A percentile compares a stretch with the other conserved stretches of the same genome.
These are phyloP conservation scores for Mallotus villosus DNA, from an alignment of 2,797 vertebrate species.

Conservation along the genomic window DNA sequence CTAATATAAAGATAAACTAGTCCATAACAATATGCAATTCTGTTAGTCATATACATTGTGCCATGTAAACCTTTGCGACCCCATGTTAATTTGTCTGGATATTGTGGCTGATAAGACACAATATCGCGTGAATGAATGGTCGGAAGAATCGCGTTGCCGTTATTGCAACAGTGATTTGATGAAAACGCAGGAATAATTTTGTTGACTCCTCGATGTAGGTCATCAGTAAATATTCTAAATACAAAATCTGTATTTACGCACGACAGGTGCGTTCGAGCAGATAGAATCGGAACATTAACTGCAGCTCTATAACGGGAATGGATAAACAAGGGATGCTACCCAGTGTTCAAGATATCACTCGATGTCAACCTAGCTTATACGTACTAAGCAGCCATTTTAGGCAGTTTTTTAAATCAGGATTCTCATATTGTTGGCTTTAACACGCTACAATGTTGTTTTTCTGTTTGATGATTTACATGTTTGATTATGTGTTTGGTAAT, in stretches of 20 bases:
- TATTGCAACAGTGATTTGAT: no score
- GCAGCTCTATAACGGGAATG: not conserved
- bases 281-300: not conserved
- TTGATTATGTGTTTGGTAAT: no score
- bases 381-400: conserved; percentile 2
- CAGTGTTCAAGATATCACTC: not conserved
- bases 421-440: not conserved
- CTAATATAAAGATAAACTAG: not conserved
- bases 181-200: not conserved
- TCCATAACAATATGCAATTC: no score
- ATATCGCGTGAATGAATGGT: no score
- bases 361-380: not conserved
- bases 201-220: not conserved
- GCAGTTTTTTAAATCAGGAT: not conserved
- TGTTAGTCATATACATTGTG: no score
- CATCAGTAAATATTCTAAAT: no score
- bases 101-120: no score
- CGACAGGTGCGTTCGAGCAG: not conserved
- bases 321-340: not conserved
- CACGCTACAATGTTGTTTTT: not conserved
- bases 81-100: no score
- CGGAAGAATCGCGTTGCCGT: no score
- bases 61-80: no score
- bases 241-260: no score
- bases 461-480: no score